phyloP scores from a whole-genome alignment of 2,888 invertebrate genomes.

The Sphecodes monilicornis region DNA sequence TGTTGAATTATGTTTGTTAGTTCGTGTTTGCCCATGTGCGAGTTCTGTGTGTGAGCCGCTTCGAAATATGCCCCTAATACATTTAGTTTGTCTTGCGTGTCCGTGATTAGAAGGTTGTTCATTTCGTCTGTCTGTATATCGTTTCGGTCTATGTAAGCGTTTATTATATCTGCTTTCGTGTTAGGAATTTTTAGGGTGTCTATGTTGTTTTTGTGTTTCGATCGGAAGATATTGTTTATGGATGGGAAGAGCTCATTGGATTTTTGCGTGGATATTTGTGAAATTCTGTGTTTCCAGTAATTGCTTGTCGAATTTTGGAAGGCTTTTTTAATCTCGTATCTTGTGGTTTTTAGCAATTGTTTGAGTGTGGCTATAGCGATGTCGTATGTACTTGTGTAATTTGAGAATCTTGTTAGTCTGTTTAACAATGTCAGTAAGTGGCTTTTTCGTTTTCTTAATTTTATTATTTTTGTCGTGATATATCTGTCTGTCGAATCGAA shows the following conservation, averaged over 20 bases:
- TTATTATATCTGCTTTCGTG: rapidly evolving
- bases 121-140: not conserved
- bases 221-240: constrained; percentile 20
- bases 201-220: not conserved
- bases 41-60: constrained; percentile 9
- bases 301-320: not conserved
- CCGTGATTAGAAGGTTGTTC: not conserved
- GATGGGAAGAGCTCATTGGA: constrained; percentile 6
- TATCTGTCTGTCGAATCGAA: no score
- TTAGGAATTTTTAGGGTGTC: not conserved
- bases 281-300: not conserved
- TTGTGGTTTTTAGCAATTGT: no score
- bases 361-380: no score
- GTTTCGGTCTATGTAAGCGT: not conserved
- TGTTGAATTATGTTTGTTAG: not conserved
- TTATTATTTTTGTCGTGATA: no score
- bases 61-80: constrained; percentile 27
- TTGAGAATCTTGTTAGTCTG: no score
- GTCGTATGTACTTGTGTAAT: no score
- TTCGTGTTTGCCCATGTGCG: not conserved
- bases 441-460: no score
- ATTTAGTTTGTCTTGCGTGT: constrained; percentile 1
- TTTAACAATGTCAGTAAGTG: no score
- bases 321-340: not conserved
- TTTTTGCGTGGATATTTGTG: not conserved